phyloP scores from a whole-genome alignment of 2,888 invertebrate species.

The Mystacides longicornis region DNA sequence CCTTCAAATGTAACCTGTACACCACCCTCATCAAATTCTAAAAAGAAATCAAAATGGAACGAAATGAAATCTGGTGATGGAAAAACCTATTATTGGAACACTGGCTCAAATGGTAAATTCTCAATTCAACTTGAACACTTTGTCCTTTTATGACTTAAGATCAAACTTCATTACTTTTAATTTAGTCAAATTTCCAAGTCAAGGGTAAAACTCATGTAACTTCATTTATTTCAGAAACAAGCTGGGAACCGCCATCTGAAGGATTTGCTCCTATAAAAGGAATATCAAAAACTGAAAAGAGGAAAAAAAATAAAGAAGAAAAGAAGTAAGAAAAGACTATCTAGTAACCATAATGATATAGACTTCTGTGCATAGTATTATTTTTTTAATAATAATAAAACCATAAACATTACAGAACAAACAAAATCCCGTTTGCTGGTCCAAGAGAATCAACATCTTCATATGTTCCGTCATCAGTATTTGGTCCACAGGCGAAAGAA shows the following conservation, averaged over 20 bases:
- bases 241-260: slow-evolving; percentile 67
- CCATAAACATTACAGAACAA: too few relatives aligned
- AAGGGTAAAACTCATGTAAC: too few relatives aligned
- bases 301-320: background rate
- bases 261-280: slow-evolving; percentile 41
- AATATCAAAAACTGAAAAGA: too few relatives aligned
- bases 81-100: slow-evolving; percentile 80
- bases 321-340: background rate
- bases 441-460: too few relatives aligned
- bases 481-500: slow-evolving; percentile 50
- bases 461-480: slow-evolving; percentile 34
- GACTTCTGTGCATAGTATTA: too few relatives aligned
- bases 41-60: slow-evolving; percentile 54
- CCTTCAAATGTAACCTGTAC: slow-evolving; percentile 11
- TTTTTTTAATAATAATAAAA: too few relatives aligned
- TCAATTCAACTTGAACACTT: background rate
- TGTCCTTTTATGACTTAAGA: background rate
- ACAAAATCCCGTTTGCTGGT: too few relatives aligned
- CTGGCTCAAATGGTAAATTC: slow-evolving; percentile 63
- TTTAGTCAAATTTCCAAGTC: too few relatives aligned
- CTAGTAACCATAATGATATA: too few relatives aligned
- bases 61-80: slow-evolving; percentile 73
- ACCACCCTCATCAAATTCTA: background rate
- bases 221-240: slow-evolving; percentile 61
- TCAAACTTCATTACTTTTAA: background rate